Conservation (phyloP, 1,140 invertebrate species). For the Pteromalus puparum region DNA sequence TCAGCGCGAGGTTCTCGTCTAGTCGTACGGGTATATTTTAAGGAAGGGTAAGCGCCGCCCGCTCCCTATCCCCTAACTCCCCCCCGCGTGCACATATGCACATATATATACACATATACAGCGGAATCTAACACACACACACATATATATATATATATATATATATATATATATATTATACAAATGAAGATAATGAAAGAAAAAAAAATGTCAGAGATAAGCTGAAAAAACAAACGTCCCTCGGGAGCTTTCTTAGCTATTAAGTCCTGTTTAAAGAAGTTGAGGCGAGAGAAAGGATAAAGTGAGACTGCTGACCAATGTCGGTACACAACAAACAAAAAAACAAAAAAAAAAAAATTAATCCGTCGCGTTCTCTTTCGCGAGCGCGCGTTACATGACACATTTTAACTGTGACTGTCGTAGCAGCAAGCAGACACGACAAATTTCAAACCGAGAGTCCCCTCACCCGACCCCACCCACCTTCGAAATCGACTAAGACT, state of each 20-base stretch:
- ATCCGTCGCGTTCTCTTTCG: background rate
- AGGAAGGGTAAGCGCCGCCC: constrained; percentile 30
- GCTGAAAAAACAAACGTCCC: constrained; percentile 47
- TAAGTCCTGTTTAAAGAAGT: constrained; percentile 30
- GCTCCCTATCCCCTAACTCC: background rate
- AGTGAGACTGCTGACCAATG: constrained; percentile 12
- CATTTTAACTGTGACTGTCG: background rate
- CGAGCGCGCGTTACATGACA: background rate
- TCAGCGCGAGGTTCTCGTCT: constrained; percentile 60
- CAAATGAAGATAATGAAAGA: background rate
- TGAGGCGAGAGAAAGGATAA: background rate
- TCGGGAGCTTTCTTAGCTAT: constrained; percentile 52
- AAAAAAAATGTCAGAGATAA: constrained; percentile 31
- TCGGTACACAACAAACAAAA: constrained; percentile 18
- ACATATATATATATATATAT: constrained; percentile 30
- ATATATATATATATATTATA: constrained; percentile 2
- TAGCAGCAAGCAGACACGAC: background rate
- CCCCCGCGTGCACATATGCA: constrained; percentile 22
- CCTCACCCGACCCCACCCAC: background rate
- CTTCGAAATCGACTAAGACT: background rate
- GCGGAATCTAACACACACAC: constrained; percentile 10
- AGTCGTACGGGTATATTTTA: constrained; percentile 57
- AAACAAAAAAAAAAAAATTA: background rate
- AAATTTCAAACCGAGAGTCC: constrained; percentile 12
- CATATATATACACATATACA: constrained; percentile 10